Conservation (phyloP, 2,797 vertebrate genomes). For the Mus caroli region DNA sequence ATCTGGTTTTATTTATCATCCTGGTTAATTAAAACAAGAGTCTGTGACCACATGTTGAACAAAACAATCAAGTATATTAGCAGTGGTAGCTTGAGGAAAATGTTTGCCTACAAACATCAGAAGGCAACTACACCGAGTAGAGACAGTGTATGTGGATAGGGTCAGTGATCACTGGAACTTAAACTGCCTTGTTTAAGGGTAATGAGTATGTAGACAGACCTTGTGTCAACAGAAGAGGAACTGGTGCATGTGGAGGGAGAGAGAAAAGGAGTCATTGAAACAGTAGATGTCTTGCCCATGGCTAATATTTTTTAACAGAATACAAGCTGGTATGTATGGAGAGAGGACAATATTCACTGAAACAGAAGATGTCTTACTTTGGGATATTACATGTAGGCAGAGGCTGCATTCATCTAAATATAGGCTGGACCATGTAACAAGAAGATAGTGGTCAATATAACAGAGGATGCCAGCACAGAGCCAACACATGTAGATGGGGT, state of each 20-base stretch:
- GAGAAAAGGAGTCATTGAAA: not conserved
- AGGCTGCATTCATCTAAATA: not conserved
- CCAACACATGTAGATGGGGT: not conserved
- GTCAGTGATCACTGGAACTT: too few relatives aligned
- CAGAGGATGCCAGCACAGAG: not conserved
- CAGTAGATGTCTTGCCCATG: too few relatives aligned
- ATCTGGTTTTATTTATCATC: constrained; percentile 29
- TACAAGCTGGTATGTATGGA: not conserved
- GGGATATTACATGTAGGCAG: not conserved
- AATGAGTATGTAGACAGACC: not conserved
- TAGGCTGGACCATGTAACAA: not conserved
- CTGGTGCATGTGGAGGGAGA: not conserved
- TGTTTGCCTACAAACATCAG: not conserved
- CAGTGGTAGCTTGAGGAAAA: not conserved
- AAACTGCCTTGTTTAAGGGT: not conserved
- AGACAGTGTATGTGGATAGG: not conserved
- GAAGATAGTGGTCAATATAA: not conserved
- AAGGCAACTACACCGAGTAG: not conserved
- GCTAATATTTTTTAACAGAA: not conserved
- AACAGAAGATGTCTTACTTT: not conserved
- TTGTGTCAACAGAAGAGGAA: not conserved
- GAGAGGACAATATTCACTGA: not conserved
- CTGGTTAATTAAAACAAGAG: constrained; percentile 12
- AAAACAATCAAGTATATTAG: not conserved
- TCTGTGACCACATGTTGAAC: not conserved